These are phyloP conservation scores for Centropus bengalensis DNA, from an alignment of 2,113 vertebrate species.

Conservation along the genomic window DNA sequence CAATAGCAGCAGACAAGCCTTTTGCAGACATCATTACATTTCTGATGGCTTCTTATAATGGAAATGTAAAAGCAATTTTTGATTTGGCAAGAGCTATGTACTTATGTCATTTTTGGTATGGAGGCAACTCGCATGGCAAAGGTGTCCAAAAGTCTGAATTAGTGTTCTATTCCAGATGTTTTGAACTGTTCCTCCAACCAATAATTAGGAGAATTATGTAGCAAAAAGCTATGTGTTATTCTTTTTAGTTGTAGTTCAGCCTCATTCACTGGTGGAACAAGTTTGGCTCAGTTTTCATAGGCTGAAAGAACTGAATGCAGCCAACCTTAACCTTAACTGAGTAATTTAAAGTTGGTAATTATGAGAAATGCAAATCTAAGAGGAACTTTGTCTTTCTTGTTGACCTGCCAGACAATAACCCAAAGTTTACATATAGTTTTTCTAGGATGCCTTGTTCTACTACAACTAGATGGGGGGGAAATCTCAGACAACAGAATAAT, in stretches of 20 bases:
- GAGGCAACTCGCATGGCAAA: not conserved
- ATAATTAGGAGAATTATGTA: not conserved
- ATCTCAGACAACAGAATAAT: not conserved
- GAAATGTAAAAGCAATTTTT: not conserved
- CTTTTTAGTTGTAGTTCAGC: not conserved
- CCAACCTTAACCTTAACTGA: not conserved
- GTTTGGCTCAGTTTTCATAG: not conserved
- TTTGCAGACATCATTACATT: not conserved
- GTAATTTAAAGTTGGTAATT: not conserved
- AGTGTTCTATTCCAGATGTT: not conserved
- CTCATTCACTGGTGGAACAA: not conserved
- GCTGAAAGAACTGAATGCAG: not conserved
- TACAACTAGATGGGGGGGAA: not conserved
- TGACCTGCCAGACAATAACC: not conserved
- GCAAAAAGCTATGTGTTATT: not conserved
- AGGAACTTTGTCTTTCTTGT: not conserved
- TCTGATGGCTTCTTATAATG: not conserved
- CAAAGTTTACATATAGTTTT: not conserved
- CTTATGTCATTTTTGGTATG: not conserved
- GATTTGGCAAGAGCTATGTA: not conserved
- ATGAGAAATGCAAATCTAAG: not conserved
- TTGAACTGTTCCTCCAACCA: not conserved
- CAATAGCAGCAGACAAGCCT: not conserved
- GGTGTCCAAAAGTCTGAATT: not conserved
- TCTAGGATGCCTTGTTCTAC: not conserved